These are phyloP conservation scores for Periplaneta americana DNA, from an alignment of 1,140 invertebrate genomes.

Conservation along the genomic window DNA sequence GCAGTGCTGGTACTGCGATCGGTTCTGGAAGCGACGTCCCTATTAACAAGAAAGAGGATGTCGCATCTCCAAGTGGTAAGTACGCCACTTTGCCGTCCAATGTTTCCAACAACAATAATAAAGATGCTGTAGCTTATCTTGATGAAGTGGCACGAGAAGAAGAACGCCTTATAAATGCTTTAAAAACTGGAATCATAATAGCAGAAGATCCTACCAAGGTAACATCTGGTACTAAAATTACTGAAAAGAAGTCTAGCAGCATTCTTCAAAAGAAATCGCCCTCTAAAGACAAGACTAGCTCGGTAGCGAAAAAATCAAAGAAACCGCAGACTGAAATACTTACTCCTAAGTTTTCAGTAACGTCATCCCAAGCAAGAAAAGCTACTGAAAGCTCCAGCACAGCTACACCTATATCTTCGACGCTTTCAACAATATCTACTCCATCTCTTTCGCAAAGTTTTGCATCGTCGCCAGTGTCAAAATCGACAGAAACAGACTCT, in stretches of 20 bases:
- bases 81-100: slow-evolving; percentile 26
- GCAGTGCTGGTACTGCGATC: neutral
- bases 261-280: neutral
- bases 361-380: neutral
- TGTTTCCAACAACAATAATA: slow-evolving; percentile 24
- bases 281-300: neutral
- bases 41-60: neutral
- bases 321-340: neutral
- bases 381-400: neutral
- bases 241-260: neutral
- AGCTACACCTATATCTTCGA: neutral
- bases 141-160: slow-evolving; percentile 71
- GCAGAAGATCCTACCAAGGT: slow-evolving; percentile 41
- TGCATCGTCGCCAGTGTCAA: neutral
- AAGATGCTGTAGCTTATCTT: slow-evolving; percentile 34
- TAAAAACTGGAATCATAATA: slow-evolving; percentile 67
- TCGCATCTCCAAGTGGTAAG: slow-evolving; percentile 20
- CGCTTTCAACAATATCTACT: neutral
- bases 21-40: neutral
- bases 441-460: neutral
- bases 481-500: slow-evolving; percentile 13
- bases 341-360: neutral
- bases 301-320: neutral
- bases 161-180: slow-evolving; percentile 67
- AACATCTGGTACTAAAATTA: neutral